Base-by-base conservation (phyloP, 1,140 invertebrate genomes). In the Dreissena rostriformis region DNA sequence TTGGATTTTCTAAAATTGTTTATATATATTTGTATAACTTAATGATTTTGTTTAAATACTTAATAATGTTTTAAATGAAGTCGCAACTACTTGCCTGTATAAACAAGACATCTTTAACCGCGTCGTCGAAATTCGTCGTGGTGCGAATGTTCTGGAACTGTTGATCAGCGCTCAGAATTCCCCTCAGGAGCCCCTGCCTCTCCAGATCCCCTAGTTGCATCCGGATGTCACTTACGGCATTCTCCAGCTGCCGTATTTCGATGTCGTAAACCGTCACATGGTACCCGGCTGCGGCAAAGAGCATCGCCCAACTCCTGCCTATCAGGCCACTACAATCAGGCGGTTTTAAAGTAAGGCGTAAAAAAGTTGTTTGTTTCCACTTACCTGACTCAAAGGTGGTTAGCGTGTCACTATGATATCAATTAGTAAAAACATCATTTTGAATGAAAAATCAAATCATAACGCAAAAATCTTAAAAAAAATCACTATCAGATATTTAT, bases 271-370 rank as follows among this genome's bases (percentile, higher is more conserved):
- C 94, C 6, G 94, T 94, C 15, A 99, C 97, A 91, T 96, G 94
- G 92, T 98, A 98, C 11, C 97, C 97, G 39, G 96, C 97, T n/a
- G 96, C 96, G 0, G 97, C 97, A 94, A 98, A 99, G 5, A 99
- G 93, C 97, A 99, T 98, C 0, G 98, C 96, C 97, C 97, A 99
- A 89, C 97, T 98, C 74, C 96, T 95, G 12, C 98, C 98, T 86
- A 99, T 98, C 26, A 99, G 94, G 7, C 98, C 98, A 93, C 98
- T 98, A 79, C n/a, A 87, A 88, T 6, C 39, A 39, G 39, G 39
- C 39, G 39, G 39, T 39, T 39, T 39, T 39, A 2, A 39, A 8
- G 39, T 39, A 5, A 39, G 39, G 39, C 39, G 39, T n/a, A n/a
- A n/a, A n/a, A n/a, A n/a, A n/a, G n/a, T n/a, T n/a, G n/a, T n/a